Evolutionary conservation across 2,888 invertebrate genomes (phyloP).

Genomic region (Idaea dimidiata): DNA sequence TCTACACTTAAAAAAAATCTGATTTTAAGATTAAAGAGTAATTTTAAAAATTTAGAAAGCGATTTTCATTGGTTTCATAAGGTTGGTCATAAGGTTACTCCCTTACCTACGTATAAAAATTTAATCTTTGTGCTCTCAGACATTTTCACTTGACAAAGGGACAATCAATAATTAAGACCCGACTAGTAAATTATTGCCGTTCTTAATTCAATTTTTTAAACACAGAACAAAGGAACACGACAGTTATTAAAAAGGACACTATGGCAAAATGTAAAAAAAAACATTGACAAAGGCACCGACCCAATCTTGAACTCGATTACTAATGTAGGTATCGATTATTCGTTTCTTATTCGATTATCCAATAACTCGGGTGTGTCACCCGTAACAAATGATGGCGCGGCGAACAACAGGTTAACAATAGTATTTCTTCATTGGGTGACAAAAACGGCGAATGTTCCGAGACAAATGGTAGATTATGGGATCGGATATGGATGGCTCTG

Average conservation of each 20-base stretch:
- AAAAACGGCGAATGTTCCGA: constrained; percentile 62
- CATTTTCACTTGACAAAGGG: too few relatives aligned
- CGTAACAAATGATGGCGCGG: constrained; percentile 61
- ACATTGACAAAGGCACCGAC: constrained; percentile 63
- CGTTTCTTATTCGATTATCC: constrained; percentile 62
- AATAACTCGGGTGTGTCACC: constrained; percentile 66
- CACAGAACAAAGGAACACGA: constrained; percentile 11
- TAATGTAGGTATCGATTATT: constrained; percentile 64
- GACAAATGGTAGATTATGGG: constrained; percentile 68
- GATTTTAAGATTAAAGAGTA: too few relatives aligned
- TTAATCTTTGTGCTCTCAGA: too few relatives aligned
- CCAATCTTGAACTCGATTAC: constrained; percentile 73
- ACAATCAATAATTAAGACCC: neutral
- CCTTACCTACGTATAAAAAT: too few relatives aligned
- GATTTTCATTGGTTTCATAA: too few relatives aligned
- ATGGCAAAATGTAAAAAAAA: constrained; percentile 33
- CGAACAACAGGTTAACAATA: constrained; percentile 51
- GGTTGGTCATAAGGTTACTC: too few relatives aligned
- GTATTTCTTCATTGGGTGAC: constrained; percentile 75
- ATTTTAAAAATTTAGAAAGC: too few relatives aligned
- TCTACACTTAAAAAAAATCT: too few relatives aligned
- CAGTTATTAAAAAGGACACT: constrained; percentile 12
- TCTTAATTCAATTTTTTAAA: constrained; percentile 6
- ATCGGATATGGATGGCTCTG: constrained; percentile 41
- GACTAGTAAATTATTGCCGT: constrained; percentile 12